Percentiles rank a stretch among this genome's conserved stretches.
Conservation (phyloP, 2,888 invertebrate genomes). For the Coenonympha arcania region DNA sequence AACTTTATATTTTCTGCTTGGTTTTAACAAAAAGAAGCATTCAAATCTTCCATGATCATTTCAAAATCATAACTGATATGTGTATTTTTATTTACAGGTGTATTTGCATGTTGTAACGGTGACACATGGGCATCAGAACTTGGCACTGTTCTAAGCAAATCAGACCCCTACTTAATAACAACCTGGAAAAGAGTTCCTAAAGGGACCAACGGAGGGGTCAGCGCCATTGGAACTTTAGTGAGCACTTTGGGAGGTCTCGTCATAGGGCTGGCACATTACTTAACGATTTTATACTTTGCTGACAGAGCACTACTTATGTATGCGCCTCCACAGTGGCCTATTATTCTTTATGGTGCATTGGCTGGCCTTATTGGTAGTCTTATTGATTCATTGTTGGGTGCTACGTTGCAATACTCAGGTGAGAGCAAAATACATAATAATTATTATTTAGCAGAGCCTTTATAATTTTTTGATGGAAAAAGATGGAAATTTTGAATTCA, state of each 20-base stretch:
- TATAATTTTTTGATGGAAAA: too few species aligned
- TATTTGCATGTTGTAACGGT: constrained; percentile 86
- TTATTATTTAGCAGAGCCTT: neutral
- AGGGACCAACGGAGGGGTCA: constrained; percentile 93
- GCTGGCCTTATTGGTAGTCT: constrained; percentile 87
- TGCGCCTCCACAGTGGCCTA: constrained; percentile 85
- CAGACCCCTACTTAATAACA: constrained; percentile 84
- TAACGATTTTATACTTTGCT: constrained; percentile 77
- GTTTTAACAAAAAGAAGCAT: too few species aligned
- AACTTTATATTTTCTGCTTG: too few species aligned
- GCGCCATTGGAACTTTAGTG: constrained; percentile 74
- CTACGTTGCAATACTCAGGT: constrained; percentile 90
- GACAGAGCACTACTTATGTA: constrained; percentile 71
- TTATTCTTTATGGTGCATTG: constrained; percentile 80
- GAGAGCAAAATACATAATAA: constrained; percentile 19
- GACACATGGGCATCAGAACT: constrained; percentile 95
- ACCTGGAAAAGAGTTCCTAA: constrained; percentile 82
- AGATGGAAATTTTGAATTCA: too few species aligned
- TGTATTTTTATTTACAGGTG: constrained; percentile 59
- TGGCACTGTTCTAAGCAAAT: constrained; percentile 80
- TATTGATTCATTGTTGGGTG: constrained; percentile 88
- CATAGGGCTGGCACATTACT: constrained; percentile 82
- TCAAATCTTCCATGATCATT: too few species aligned
- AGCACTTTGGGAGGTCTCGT: constrained; percentile 78
- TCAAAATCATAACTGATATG: neutral